A percentile compares a stretch with the other conserved stretches of the same genome.
Evolutionary conservation across 2,888 invertebrate species (phyloP).

Genomic region (Atherix ibis): DNA sequence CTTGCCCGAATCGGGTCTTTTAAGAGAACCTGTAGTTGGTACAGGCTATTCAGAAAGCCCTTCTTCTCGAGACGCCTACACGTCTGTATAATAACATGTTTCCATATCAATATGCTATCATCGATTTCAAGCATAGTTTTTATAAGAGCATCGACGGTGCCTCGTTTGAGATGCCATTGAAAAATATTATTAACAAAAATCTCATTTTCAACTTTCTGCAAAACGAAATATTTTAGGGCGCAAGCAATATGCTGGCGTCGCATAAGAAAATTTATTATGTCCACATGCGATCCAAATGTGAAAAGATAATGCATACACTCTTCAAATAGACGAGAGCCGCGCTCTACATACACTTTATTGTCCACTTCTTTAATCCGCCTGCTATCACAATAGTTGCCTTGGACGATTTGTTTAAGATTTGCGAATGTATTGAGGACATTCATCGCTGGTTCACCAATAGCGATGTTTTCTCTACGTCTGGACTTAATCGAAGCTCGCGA

Average conservation of each 20-base stretch:
- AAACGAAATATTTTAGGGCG: constrained; percentile 52
- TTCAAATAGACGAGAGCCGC: constrained; percentile 42
- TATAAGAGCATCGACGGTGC: constrained; percentile 43
- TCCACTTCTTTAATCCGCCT: constrained; percentile 18
- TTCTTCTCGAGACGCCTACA: constrained; percentile 57
- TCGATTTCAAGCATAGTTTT: constrained; percentile 49
- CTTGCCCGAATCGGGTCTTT: constrained; percentile 61
- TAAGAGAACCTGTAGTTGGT: constrained; percentile 54
- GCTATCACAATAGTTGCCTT: constrained; percentile 34
- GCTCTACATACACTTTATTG: constrained; percentile 10
- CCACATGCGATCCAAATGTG: constrained; percentile 61
- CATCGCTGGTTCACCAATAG: constrained; percentile 40
- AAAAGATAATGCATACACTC: constrained; percentile 72
- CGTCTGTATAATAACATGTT: constrained; percentile 49
- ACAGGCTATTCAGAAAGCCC: constrained; percentile 52
- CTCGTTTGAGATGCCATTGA: constrained; percentile 48
- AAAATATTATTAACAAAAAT: constrained; percentile 58
- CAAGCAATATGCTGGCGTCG: constrained; percentile 52
- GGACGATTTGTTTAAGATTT: constrained; percentile 39
- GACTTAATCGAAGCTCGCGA: constrained; percentile 23
- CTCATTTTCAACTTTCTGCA: constrained; percentile 46
- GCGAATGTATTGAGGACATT: constrained; percentile 43
- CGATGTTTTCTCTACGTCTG: constrained; percentile 36
- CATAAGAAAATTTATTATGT: constrained; percentile 59
- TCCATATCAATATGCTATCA: constrained; percentile 49